phyloP scores from a whole-genome alignment of 2,797 vertebrate genomes.

The Falco novaeseelandiae region DNA sequence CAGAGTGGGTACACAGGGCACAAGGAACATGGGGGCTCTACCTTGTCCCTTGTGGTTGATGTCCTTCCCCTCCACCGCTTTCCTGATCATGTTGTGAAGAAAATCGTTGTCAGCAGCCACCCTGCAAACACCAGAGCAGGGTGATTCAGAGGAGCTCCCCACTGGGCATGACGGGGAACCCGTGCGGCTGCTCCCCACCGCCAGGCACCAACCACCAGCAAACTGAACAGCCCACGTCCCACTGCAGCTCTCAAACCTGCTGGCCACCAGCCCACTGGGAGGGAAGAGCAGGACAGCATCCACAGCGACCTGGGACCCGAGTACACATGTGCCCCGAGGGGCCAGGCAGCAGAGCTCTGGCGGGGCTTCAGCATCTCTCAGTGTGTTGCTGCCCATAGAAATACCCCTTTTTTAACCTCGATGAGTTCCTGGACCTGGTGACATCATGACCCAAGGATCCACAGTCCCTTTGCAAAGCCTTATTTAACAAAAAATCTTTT shows the following conservation, averaged over 20 bases:
- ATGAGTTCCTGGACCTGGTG: not conserved
- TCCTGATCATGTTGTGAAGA: constrained; percentile 64
- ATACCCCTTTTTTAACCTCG: not conserved
- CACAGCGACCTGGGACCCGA: not conserved
- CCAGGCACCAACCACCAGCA: not conserved
- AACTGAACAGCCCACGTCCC: fast-evolving
- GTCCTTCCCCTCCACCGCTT: constrained; percentile 55
- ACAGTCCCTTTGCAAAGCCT: not conserved
- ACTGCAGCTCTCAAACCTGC: not conserved
- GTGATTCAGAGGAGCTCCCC: fast-evolving
- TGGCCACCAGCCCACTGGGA: fast-evolving
- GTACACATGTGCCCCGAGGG: fast-evolving
- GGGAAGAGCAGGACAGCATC: not conserved
- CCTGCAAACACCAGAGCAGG: not conserved
- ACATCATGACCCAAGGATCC: not conserved
- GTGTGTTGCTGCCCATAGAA: not conserved
- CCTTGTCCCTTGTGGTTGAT: constrained; percentile 73
- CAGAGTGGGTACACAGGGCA: not conserved
- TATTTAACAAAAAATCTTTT: not conserved
- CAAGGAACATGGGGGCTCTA: not conserved
- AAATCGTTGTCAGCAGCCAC: constrained; percentile 52
- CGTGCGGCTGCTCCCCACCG: fast-evolving
- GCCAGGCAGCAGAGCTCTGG: not conserved
- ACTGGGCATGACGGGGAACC: fast-evolving
- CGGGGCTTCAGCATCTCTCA: not conserved